phyloP scores from a whole-genome alignment of 2,797 vertebrate genomes.

The Peromyscus eremicus region DNA sequence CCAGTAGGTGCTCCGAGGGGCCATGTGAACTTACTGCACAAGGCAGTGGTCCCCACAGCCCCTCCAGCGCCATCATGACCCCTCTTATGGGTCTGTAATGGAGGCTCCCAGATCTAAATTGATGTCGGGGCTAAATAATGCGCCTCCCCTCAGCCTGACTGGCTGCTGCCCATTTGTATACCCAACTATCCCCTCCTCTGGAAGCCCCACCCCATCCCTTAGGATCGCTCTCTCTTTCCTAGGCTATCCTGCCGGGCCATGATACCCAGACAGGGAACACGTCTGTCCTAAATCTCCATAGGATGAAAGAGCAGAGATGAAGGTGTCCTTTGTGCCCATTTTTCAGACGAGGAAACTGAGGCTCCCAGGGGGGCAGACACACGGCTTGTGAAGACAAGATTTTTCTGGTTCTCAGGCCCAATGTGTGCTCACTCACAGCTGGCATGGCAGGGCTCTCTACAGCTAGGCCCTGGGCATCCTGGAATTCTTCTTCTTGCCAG shows the following conservation, averaged over 20 bases:
- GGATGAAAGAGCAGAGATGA: neutral
- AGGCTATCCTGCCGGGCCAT: neutral
- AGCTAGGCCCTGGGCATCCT: neutral
- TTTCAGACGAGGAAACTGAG: neutral
- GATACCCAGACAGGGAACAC: neutral
- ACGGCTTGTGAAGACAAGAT: neutral
- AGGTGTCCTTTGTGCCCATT: neutral
- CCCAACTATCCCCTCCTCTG: neutral
- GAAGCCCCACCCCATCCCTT: neutral
- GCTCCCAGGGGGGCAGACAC: neutral
- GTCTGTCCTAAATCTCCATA: neutral
- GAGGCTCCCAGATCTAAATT: neutral
- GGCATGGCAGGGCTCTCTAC: neutral
- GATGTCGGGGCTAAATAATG: accelerated
- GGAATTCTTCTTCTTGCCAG: neutral
- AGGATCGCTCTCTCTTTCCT: too few relatives aligned
- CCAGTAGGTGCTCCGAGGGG: neutral
- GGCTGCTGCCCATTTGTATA: neutral
- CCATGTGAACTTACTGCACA: accelerated
- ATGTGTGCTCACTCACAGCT: neutral
- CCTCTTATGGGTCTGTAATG: neutral
- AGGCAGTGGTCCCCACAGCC: accelerated
- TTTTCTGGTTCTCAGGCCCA: neutral
- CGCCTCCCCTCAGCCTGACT: neutral
- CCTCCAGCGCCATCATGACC: accelerated